phyloP scores from a whole-genome alignment of 2,113 vertebrate genomes.

The Myiozetetes cayanensis region DNA sequence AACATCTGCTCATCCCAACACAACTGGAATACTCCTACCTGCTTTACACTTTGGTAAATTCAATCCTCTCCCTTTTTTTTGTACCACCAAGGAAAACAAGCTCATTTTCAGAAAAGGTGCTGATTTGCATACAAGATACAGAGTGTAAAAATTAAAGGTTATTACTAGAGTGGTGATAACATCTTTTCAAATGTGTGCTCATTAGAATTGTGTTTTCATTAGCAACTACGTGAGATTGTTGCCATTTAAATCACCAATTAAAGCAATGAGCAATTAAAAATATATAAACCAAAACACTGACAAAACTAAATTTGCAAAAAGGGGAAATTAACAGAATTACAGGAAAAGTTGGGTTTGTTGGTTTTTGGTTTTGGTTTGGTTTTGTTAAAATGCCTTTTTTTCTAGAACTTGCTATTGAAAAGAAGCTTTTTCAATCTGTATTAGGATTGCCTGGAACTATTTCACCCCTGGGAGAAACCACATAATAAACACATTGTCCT shows the following conservation, averaged over 20 bases:
- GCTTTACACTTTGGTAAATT: background rate
- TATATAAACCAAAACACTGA: background rate
- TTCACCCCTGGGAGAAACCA: background rate
- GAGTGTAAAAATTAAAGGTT: background rate
- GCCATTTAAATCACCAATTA: background rate
- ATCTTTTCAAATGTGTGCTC: background rate
- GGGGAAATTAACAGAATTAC: background rate
- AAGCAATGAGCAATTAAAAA: background rate
- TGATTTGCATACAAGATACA: background rate
- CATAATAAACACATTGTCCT: background rate
- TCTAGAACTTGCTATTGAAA: background rate
- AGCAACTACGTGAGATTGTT: background rate
- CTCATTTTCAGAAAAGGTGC: background rate
- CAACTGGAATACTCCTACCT: background rate
- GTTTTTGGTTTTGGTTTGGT: background rate
- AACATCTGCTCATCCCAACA: background rate
- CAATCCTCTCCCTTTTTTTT: background rate
- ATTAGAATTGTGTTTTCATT: background rate
- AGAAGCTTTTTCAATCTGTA: background rate
- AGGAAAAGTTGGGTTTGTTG: background rate
- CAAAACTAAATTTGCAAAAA: background rate
- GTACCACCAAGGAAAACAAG: background rate
- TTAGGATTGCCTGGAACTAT: background rate
- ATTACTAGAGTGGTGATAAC: background rate
- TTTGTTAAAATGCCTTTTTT: background rate